These are phyloP conservation scores for Steinernema khuongi DNA, from an alignment of 1,140 invertebrate species.

Conservation along the genomic window DNA sequence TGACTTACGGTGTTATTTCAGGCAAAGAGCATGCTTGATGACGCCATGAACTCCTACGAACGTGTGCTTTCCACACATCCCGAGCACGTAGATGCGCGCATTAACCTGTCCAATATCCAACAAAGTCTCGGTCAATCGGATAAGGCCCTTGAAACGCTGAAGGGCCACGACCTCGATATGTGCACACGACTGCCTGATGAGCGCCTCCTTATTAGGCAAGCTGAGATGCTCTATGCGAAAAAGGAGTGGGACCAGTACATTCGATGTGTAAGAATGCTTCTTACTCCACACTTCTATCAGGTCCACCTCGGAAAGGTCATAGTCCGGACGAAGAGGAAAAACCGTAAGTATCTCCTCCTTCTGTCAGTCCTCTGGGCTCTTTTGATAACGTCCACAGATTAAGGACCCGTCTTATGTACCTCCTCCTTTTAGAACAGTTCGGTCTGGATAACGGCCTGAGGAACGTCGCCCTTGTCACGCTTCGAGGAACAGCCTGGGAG, in stretches of 20 bases:
- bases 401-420: too few species aligned
- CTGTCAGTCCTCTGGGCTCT: too few species aligned
- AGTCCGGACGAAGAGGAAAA: background rate
- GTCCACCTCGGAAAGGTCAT: constrained; percentile 32
- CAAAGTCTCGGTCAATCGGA: constrained; percentile 47
- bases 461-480: constrained; percentile 5
- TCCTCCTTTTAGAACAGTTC: constrained; percentile 10
- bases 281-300: constrained; percentile 52
- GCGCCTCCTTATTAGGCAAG: constrained; percentile 50
- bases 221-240: constrained; percentile 46
- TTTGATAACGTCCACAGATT: too few species aligned
- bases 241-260: constrained; percentile 44
- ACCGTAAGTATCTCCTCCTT: too few species aligned
- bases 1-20: constrained; percentile 25
- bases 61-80: constrained; percentile 42
- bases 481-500: constrained; percentile 29
- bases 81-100: constrained; percentile 50
- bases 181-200: constrained; percentile 51
- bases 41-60: constrained; percentile 41
- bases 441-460: constrained; percentile 20
- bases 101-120: constrained; percentile 52
- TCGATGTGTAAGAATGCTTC: constrained; percentile 43
- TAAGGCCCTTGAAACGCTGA: constrained; percentile 47
- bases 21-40: constrained; percentile 29
- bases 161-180: constrained; percentile 47